These are phyloP conservation scores for Cercopithecus mona DNA, from an alignment of 2,113 vertebrate species.

Conservation along the genomic window DNA sequence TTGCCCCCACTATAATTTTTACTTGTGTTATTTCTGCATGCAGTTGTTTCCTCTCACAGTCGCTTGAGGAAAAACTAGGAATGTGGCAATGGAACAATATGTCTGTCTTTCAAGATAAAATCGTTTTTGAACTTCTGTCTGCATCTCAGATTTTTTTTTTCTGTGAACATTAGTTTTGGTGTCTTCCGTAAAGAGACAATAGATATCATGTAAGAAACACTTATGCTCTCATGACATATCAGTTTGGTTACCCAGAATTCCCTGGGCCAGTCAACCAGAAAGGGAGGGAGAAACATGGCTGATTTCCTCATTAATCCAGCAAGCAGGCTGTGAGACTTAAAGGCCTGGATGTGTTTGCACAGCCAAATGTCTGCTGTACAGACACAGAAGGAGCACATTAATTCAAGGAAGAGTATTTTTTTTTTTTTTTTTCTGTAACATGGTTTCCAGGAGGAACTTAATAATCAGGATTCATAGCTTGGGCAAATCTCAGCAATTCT, in stretches of 20 bases:
- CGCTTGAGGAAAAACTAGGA: not conserved
- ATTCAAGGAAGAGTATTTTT: not conserved
- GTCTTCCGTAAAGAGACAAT: not conserved
- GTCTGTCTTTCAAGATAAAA: not conserved
- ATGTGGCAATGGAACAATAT: not conserved
- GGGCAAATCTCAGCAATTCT: not conserved
- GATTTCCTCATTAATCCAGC: not conserved
- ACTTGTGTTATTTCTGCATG: not conserved
- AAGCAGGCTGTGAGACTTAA: not conserved
- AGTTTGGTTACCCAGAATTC: not conserved
- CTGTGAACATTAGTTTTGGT: not conserved
- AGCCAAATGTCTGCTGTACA: not conserved
- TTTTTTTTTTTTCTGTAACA: not conserved
- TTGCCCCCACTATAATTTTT: not conserved
- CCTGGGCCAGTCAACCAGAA: not conserved
- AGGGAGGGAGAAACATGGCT: not conserved
- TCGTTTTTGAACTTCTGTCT: not conserved
- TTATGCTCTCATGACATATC: not conserved
- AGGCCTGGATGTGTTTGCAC: not conserved
- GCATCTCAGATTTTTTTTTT: not conserved
- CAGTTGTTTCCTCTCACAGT: accelerated
- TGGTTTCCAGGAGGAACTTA: not conserved
- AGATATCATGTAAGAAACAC: accelerated
- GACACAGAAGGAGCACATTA: not conserved
- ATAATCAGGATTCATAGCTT: not conserved